phyloP scores from a whole-genome alignment of 2,113 vertebrate genomes.

The Ginglymostoma cirratum region DNA sequence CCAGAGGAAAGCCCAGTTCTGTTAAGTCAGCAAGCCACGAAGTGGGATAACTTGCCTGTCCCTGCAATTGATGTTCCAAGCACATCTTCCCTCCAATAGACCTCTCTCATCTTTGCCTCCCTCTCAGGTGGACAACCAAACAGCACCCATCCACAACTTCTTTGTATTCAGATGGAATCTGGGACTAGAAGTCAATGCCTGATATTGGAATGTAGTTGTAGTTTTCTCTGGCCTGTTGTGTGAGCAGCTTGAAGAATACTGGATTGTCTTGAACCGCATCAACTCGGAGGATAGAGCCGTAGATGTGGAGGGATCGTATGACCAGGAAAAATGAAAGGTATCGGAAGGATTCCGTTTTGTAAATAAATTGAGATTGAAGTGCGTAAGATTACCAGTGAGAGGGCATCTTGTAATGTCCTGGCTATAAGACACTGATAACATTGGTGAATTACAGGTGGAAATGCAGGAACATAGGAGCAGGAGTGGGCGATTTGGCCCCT shows the following conservation, averaged over 20 bases:
- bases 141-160: not conserved
- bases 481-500: too few relatives aligned
- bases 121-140: not conserved
- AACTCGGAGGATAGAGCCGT: not conserved
- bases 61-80: not conserved
- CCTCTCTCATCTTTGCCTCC: not conserved
- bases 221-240: not conserved
- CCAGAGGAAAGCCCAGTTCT: not conserved
- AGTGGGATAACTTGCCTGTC: not conserved
- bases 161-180: not conserved
- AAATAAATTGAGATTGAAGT: conserved; percentile 15
- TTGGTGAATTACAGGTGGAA: not conserved
- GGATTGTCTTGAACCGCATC: not conserved
- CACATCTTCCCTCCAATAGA: not conserved
- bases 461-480: not conserved
- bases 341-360: not conserved
- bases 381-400: not conserved
- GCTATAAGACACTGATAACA: not conserved
- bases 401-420: not conserved
- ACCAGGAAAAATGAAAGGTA: not conserved
- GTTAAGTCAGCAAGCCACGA: not conserved
- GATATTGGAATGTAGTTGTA: not conserved
- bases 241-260: not conserved
- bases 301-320: not conserved
- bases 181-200: not conserved